Evolutionary conservation across 2,888 invertebrate species (phyloP), one percentile per base, ranked within the genome.

Genomic region (Athripsodes cinereus): DNA sequence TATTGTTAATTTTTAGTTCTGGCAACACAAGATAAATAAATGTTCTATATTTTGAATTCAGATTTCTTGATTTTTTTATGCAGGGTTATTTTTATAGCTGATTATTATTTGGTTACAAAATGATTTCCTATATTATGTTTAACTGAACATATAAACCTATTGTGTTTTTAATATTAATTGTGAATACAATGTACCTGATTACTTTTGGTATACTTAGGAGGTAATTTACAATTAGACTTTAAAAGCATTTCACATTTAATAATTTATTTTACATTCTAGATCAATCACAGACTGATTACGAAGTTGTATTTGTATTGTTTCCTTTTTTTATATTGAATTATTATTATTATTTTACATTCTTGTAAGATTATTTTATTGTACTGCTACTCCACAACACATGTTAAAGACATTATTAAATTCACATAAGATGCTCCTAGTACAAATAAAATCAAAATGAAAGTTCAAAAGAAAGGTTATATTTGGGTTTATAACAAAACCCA

Each of bases 111-210:
- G 6, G 31, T 31, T 11, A 6, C 31, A 6, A 11, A 31, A 31
- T 8, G 11, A 31, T 11, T 31, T 31, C 31, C 31, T 8, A 8
- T 40, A 13, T 40, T 3, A 8, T 11, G 6, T 31, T 8, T 31
- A 11, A 31, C 31, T 40, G 3, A 2, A 8, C 40, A 5, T 8
- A 8, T 8, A 13, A n/a, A 2, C 13, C 13, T 40, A 40, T 8
- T 3, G 3, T 40, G 13, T 40, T 53, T 22, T 26, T 44, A 53
- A 20, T 20, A 47, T 20, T 47, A 47, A 53, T 40, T 53, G 44
- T 53, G 53, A 26, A 53, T 46, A 46, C 22, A 40, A 34, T 53
- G 46, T 53, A 50, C 50, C 50, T 50, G 50, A 50, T 50, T 50
- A 50, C 22, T 50, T 21, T 50, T 50, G 50, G 50, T 50, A 50